Evolutionary conservation across 2,888 invertebrate species (phyloP).

Genomic region (Hypolimnas misippus): DNA sequence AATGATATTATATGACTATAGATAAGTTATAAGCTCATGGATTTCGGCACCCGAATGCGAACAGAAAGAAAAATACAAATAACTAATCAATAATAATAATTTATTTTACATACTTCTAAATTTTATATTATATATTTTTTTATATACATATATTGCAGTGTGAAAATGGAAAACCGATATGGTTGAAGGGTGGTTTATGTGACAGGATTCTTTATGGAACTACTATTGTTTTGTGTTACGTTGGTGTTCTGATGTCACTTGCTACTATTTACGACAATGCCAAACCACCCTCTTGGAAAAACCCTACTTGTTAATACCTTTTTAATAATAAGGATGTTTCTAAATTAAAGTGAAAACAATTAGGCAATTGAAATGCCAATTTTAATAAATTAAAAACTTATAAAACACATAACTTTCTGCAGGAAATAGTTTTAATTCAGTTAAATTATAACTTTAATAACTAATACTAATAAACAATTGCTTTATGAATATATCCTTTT

Average conservation of each 20-base stretch:
- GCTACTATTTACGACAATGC: conserved; percentile 47
- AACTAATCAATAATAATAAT: neutral
- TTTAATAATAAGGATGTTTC: neutral
- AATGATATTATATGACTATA: too few species aligned
- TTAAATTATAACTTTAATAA: too few species aligned
- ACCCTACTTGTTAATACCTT: conserved; percentile 31
- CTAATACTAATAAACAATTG: neutral
- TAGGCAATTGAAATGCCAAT: neutral
- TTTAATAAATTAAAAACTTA: neutral
- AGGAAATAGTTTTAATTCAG: neutral
- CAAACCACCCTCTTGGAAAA: conserved; percentile 54
- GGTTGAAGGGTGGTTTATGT: conserved; percentile 59
- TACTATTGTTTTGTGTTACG: conserved; percentile 46
- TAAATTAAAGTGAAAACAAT: neutral
- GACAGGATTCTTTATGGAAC: conserved; percentile 56
- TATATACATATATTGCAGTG: conserved; percentile 46
- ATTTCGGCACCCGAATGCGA: too few species aligned
- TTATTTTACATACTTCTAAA: conserved; percentile 1
- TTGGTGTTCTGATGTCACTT: conserved; percentile 46
- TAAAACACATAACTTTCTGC: neutral
- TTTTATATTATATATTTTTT: conserved; percentile 2
- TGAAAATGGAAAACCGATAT: conserved; percentile 61
- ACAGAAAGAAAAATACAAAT: too few species aligned
- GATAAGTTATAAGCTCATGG: too few species aligned
- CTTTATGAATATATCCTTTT: neutral